Conservation (phyloP, 2,113 vertebrate species). For the Rhodinocichla rosea region DNA sequence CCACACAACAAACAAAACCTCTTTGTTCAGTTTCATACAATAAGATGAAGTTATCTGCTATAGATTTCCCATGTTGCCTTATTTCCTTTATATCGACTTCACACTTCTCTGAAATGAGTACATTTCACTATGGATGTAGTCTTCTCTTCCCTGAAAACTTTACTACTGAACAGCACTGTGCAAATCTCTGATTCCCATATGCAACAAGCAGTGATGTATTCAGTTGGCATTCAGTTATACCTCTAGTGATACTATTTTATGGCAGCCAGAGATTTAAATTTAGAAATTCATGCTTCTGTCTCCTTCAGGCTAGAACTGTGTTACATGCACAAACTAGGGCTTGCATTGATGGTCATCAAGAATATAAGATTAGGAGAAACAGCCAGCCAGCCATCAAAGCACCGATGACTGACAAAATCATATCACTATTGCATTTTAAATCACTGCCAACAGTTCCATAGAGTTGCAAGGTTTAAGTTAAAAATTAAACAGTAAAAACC, state of each 20-base stretch:
- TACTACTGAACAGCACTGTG: neutral
- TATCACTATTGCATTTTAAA: neutral
- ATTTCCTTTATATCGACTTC: neutral
- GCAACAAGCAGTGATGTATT: neutral
- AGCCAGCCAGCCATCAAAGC: neutral
- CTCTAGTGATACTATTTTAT: neutral
- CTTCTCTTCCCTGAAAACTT: neutral
- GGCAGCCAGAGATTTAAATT: neutral
- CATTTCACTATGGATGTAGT: neutral
- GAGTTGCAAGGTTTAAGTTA: neutral
- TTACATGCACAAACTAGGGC: accelerated
- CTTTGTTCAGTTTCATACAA: neutral
- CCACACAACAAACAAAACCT: neutral
- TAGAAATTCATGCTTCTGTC: neutral
- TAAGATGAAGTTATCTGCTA: neutral
- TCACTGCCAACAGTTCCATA: neutral
- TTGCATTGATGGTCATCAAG: neutral
- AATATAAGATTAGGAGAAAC: neutral
- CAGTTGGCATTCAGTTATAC: neutral
- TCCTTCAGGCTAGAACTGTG: neutral
- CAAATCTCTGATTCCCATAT: neutral
- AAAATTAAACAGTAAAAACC: neutral
- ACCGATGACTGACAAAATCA: neutral
- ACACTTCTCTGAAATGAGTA: neutral
- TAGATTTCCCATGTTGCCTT: neutral